These are phyloP conservation scores for Chrysopilus asiliformis DNA, from an alignment of 2,888 invertebrate species.

Conservation along the genomic window DNA sequence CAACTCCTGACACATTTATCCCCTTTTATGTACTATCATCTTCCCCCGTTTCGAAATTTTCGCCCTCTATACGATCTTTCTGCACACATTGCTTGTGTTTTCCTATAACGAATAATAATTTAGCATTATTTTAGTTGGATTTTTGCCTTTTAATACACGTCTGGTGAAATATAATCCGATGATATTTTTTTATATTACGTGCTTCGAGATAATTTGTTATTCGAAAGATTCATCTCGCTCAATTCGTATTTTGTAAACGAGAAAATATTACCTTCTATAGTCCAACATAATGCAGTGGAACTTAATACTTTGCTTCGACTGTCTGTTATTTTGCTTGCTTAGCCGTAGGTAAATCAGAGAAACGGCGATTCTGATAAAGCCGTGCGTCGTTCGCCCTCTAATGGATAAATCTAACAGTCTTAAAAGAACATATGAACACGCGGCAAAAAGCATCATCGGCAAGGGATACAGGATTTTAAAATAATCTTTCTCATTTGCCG, in stretches of 20 bases:
- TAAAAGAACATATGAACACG: no score
- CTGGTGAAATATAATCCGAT: constrained; percentile 15
- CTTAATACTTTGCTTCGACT: constrained; percentile 7
- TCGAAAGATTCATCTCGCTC: constrained; percentile 12
- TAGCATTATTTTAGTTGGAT: neutral
- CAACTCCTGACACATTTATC: no score
- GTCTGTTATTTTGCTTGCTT: constrained; percentile 3
- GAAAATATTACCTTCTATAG: no score
- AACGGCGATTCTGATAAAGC: neutral
- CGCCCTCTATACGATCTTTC: neutral
- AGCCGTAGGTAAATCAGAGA: constrained; percentile 1
- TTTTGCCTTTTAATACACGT: neutral
- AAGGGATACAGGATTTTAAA: no score
- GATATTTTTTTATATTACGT: constrained; percentile 13
- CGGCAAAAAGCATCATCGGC: no score
- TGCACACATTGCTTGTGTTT: neutral
- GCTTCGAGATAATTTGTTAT: constrained; percentile 14
- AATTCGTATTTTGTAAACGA: no score
- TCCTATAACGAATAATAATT: neutral
- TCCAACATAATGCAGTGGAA: constrained; percentile 7
- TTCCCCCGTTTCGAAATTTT: no score
- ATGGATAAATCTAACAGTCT: neutral
- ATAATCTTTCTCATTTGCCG: no score
- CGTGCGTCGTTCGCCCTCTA: neutral
- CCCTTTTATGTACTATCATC: no score